Conservation (phyloP, 2,113 vertebrate genomes). For the Thunnus maccoyii region DNA sequence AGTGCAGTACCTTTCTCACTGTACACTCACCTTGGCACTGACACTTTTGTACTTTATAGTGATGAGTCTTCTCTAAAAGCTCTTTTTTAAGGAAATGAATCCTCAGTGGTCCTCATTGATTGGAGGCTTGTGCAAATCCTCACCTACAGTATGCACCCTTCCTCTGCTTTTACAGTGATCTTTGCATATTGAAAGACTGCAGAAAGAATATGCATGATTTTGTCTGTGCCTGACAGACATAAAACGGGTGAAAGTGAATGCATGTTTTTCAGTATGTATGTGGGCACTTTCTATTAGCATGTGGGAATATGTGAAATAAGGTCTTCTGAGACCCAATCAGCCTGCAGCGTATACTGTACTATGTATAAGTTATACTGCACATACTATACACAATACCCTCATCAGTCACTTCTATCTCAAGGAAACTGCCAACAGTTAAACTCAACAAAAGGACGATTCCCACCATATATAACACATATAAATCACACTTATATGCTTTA, state of each 20-base stretch:
- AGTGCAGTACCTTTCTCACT: not conserved
- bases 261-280: not conserved
- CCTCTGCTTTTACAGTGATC: not conserved
- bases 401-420: conserved; percentile 28
- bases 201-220: not conserved
- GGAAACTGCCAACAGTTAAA: not conserved
- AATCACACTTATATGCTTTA: not conserved
- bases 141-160: not conserved
- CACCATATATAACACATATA: not conserved
- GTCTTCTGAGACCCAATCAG: conserved; percentile 34
- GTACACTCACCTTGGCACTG: not conserved
- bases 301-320: not conserved
- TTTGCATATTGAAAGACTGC: conserved; percentile 6
- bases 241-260: not conserved
- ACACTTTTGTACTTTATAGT: not conserved
- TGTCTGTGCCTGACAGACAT: conserved; percentile 2
- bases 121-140: not conserved
- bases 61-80: not conserved
- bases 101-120: not conserved
- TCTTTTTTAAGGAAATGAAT: conserved; percentile 1
- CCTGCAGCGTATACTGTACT: not conserved
- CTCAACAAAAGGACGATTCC: not conserved
- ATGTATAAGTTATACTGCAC: not conserved
- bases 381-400: not conserved
- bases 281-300: not conserved